Evolutionary conservation across 1,140 invertebrate genomes (phyloP).

Genomic region (Drosophila chauvacae): DNA sequence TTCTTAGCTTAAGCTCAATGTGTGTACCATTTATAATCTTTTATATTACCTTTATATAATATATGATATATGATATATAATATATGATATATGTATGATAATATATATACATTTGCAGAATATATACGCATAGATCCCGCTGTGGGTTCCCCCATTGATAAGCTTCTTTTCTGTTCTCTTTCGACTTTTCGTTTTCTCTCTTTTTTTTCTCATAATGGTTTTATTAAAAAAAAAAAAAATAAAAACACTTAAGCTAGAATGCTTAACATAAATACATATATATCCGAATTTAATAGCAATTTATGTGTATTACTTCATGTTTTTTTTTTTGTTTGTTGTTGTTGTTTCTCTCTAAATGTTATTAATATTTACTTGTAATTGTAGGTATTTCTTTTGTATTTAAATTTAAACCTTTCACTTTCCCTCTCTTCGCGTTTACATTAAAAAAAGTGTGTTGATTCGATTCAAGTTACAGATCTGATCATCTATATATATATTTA

Average conservation of each 20-base stretch:
- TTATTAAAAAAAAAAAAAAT: constrained; percentile 71
- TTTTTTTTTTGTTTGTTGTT: constrained; percentile 10
- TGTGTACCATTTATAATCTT: constrained; percentile 42
- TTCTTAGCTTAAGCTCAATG: constrained; percentile 54
- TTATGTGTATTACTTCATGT: constrained; percentile 17
- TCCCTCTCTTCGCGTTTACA: constrained; percentile 44
- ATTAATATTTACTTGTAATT: constrained; percentile 58
- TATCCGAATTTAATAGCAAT: constrained; percentile 65
- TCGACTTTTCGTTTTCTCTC: constrained; percentile 40
- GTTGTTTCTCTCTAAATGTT: constrained; percentile 28
- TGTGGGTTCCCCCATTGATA: neutral
- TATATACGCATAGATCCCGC: neutral
- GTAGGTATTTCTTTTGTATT: constrained; percentile 40
- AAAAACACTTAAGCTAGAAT: constrained; percentile 77
- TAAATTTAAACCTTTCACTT: constrained; percentile 13
- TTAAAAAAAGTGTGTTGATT: constrained; percentile 53
- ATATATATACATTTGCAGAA: constrained; percentile 14
- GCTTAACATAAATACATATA: constrained; percentile 73
- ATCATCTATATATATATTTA: constrained; percentile 22
- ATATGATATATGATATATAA: neutral
- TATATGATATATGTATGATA: neutral
- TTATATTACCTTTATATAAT: constrained; percentile 10
- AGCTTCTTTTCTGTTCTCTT: constrained; percentile 31
- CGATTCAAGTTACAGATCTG: constrained; percentile 71
- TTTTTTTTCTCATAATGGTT: constrained; percentile 37